Percentiles rank a stretch among this genome's conserved stretches.
phyloP scores from a whole-genome alignment of 1,140 invertebrate species.

The Zaprionus camerounensis region DNA sequence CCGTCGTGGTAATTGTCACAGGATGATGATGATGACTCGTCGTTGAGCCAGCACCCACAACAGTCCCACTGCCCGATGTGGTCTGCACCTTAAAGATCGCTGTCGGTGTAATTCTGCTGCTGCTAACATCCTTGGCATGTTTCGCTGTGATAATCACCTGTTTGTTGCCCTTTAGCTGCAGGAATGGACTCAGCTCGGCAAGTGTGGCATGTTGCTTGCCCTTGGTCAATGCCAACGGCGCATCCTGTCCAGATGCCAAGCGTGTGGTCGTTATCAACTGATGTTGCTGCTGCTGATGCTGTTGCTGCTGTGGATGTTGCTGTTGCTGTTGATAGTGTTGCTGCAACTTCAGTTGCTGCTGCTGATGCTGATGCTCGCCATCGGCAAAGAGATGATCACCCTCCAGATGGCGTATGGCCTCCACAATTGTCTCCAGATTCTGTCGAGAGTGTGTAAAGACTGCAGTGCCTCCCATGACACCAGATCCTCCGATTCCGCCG shows the following conservation, averaged over 20 bases:
- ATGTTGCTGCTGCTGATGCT: conserved; percentile 52
- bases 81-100: conserved; percentile 82
- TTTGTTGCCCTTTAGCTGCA: conserved; percentile 86
- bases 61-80: conserved; percentile 37
- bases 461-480: conserved; percentile 46
- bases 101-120: conserved; percentile 65
- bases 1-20: conserved; percentile 84
- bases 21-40: conserved; percentile 48
- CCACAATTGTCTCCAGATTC: conserved; percentile 98
- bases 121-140: conserved; percentile 54
- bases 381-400: conserved; percentile 95
- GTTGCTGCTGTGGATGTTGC: conserved; percentile 22
- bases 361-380: conserved; percentile 84
- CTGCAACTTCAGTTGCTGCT: conserved; percentile 72
- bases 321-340: conserved; percentile 34
- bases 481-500: not conserved
- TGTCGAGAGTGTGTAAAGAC: conserved; percentile 90
- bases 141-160: conserved; percentile 75
- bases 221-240: conserved; percentile 89
- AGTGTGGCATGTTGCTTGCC: conserved; percentile 85
- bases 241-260: conserved; percentile 85
- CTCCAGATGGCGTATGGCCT: conserved; percentile 97
- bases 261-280: conserved; percentile 53
- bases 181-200: conserved; percentile 88
- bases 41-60: conserved; percentile 52